Base-by-base conservation (phyloP, 2,797 vertebrate species). In the Aulostomus chinensis region DNA sequence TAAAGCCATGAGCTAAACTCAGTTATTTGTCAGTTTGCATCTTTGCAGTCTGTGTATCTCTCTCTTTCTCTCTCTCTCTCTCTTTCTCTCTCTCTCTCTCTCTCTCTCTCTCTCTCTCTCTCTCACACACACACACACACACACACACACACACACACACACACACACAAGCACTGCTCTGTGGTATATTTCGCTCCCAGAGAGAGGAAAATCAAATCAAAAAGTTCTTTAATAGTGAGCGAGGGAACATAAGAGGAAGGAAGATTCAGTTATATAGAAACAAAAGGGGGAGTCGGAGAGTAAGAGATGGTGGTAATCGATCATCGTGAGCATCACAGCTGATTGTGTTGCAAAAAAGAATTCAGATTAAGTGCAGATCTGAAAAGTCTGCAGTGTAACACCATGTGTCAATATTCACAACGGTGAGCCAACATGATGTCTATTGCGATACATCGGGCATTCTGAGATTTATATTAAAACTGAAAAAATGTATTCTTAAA, bases 11-110 rank as follows among this genome's bases (percentile, higher is more conserved):
- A 37, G 31, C 57, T 16, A 31, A 40, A 38, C 30, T n/a, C 10
- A 30, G 11, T 41, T 46, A 48, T 56, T 42, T 43, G 29, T 64
- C 58, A 47, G 31, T n/a, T 53, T 48, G 30, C 36, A 20, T 62
- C 48, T 58, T 36, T 42, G n/a, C 16, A 54, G n/a, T 20, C 7
- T 26, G 10, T 37, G 9, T 9, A n/a, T n/a, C 8, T 17, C 5
- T 12, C 9, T 11, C 25, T 16, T n/a, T n/a, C 25, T 15, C 20
- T 4, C 5, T n/a, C 30, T 12, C 21, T 7, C 21, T n/a, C 17
- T 8, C 7, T 11, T 29, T 22, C 29, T 20, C 7, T 26, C 12
- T 37, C 12, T 9, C 15, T n/a, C 8, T 17, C 5, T 12, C 9
- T 11, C 25, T 16, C 14, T n/a, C 25, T 15, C 20, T 4, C 5